These are phyloP conservation scores for Argyresthia albistria DNA, from an alignment of 2,888 invertebrate species.

Conservation along the genomic window DNA sequence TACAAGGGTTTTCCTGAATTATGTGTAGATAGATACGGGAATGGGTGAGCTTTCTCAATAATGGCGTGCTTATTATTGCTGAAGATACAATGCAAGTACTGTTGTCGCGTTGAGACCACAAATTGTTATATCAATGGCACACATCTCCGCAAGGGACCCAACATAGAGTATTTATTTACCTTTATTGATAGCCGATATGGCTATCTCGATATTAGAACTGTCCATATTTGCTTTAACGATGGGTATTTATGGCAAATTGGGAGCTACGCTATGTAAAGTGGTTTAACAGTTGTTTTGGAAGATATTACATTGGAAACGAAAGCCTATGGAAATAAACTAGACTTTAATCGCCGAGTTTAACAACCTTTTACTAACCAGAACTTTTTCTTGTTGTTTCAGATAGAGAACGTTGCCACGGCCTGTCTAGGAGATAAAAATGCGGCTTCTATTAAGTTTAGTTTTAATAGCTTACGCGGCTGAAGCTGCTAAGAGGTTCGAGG, in stretches of 20 bases:
- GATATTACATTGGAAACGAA: not conserved
- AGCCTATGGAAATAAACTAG: not conserved
- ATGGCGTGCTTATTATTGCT: no score
- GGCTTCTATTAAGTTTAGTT: conserved; percentile 56
- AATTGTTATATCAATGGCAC: conserved; percentile 21
- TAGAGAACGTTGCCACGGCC: conserved; percentile 60
- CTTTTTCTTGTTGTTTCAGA: conserved; percentile 49
- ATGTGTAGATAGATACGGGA: no score
- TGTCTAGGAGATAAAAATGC: conserved; percentile 49
- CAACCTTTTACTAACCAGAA: not conserved
- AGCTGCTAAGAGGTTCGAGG: conserved; percentile 62
- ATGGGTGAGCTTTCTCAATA: no score
- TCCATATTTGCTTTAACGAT: not conserved
- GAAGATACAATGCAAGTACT: not conserved
- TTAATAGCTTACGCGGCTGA: conserved; percentile 56
- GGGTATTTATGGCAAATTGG: not conserved
- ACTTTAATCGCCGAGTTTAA: not conserved
- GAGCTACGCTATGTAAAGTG: no score
- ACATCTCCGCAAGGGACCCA: conserved; percentile 19
- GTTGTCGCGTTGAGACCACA: conserved; percentile 15
- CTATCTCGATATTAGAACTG: not conserved
- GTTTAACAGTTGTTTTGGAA: no score
- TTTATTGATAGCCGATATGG: not conserved
- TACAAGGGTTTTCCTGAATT: no score
- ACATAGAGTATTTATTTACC: conserved; percentile 4